Evolutionary conservation across 2,888 invertebrate species (phyloP), one percentile per base, ranked within the genome.

Genomic region (Aleiodes testaceus): DNA sequence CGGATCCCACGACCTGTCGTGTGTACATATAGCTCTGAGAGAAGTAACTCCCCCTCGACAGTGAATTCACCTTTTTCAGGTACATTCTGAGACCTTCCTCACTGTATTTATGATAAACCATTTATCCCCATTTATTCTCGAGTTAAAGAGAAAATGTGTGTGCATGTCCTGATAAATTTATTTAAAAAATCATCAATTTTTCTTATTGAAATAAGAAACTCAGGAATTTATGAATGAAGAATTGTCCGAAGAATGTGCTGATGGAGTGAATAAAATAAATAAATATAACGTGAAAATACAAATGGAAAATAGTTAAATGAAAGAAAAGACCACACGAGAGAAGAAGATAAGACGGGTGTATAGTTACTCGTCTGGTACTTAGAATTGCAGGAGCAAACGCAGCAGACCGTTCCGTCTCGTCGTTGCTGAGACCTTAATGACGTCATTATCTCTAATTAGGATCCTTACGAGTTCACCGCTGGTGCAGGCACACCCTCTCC

Each of bases 401-500:
- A 83, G 77, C 77, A 80, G 84, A 84, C 81, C 84, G 80, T 81
- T 78, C 76, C 79, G 84, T 84, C 82, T 83, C 80, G 81, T 82
- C 82, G 81, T 80, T 78, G 79, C 79, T 79, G 80, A 82, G 83
- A 83, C 84, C 80, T 79, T 82, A 84, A 84, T 85, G 84, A 82
- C 84, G 82, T 85, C 82, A 82, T 84, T 84, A 85, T 80, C 77
- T 79, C 81, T 82, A 84, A 85, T 85, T 84, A 84, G 83, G 81
- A 83, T 83, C 81, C 80, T 68, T 69, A 69, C 55, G 52, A 65
- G 36, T 72, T 67, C 63, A 52, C 52, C 72, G 69, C 30, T 66
- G 59, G 64, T 69, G 74, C 75, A 72, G 73, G 66, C 69, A 72
- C 74, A 77, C 69, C 76, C 66, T 42, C 36, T 80, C 81, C 9